phyloP scores from a whole-genome alignment of 2,113 vertebrate species.

The Corythaixoides concolor region DNA sequence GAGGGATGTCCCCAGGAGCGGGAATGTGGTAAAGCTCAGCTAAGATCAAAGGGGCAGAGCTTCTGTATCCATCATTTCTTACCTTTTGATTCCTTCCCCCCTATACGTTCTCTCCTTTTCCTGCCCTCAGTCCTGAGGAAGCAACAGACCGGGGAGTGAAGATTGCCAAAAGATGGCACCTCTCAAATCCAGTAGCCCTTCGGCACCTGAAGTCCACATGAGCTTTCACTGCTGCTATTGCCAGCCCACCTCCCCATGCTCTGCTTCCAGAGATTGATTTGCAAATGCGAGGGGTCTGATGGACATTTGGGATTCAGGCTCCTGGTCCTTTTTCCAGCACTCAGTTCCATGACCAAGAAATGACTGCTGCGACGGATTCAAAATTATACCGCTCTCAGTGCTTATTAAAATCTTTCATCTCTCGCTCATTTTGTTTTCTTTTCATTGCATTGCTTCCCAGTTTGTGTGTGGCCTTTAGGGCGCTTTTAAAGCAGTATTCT shows the following conservation, averaged over 20 bases:
- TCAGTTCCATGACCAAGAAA: not conserved
- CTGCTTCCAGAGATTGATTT: not conserved
- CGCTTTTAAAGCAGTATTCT: not conserved
- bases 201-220: fast-evolving
- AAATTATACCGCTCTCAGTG: not conserved
- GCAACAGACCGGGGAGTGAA: not conserved
- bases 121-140: not conserved
- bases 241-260: fast-evolving
- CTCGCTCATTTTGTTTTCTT: not conserved
- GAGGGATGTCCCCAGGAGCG: not conserved
- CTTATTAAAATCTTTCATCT: not conserved
- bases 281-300: not conserved
- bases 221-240: not conserved
- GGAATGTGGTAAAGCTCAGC: not conserved
- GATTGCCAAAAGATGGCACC: not conserved
- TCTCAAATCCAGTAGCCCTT: not conserved
- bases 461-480: not conserved
- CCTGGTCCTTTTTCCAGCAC: not conserved
- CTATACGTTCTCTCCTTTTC: fast-evolving
- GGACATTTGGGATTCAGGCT: not conserved
- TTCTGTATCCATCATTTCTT: not conserved
- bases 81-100: not conserved
- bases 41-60: not conserved
- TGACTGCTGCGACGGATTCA: not conserved
- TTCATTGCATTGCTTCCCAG: not conserved